phyloP scores from a whole-genome alignment of 2,797 vertebrate genomes.

The Moxostoma hubbsi region DNA sequence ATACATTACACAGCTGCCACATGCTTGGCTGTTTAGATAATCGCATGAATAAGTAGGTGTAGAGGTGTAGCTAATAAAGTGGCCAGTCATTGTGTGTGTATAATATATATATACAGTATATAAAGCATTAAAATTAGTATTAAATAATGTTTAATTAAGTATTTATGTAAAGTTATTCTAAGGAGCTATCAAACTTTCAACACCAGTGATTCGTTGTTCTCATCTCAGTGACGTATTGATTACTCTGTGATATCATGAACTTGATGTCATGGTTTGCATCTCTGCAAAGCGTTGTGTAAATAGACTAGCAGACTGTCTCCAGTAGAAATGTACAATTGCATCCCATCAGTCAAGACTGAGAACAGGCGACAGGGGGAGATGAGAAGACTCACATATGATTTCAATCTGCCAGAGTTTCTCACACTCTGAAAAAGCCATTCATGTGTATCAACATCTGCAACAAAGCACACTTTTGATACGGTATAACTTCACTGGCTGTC shows the following conservation, averaged over 20 bases:
- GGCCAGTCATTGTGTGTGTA: too few relatives aligned
- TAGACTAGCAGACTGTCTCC: constrained; percentile 34
- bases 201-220: background rate
- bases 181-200: background rate
- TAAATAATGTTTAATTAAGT: too few relatives aligned
- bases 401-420: constrained; percentile 71
- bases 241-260: constrained; percentile 1
- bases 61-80: too few relatives aligned
- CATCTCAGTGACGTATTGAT: constrained; percentile 16
- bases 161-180: background rate
- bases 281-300: constrained; percentile 30
- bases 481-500: background rate
- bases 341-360: constrained; percentile 68
- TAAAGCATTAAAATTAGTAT: too few relatives aligned
- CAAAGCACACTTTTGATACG: constrained; percentile 59
- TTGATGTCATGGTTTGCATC: constrained; percentile 35
- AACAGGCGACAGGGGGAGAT: constrained; percentile 54
- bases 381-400: constrained; percentile 68
- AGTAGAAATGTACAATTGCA: constrained; percentile 59
- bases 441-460: constrained; percentile 71
- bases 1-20: too few relatives aligned
- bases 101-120: too few relatives aligned
- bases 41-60: too few relatives aligned
- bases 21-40: too few relatives aligned
- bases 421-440: constrained; percentile 66